phyloP scores from a whole-genome alignment of 2,888 invertebrate species.

The Cheilosia vernalis region DNA sequence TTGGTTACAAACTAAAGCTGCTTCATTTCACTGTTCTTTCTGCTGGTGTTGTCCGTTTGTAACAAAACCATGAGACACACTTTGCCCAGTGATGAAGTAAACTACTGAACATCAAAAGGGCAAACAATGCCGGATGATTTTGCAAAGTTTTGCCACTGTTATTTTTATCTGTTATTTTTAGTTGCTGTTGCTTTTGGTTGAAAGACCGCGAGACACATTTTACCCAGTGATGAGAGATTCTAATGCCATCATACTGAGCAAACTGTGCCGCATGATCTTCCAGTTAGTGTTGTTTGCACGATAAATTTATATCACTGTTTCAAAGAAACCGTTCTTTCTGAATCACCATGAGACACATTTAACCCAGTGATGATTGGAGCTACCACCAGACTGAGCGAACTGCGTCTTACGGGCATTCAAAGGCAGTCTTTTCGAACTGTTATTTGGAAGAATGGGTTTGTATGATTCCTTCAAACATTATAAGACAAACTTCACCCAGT shows the following conservation, averaged over 20 bases:
- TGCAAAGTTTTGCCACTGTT: conserved; percentile 25
- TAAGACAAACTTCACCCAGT: conserved; percentile 83
- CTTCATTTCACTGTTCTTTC: neutral
- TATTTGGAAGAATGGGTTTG: neutral
- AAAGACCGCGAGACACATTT: conserved; percentile 60
- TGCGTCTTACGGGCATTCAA: conserved; percentile 34
- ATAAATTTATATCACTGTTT: neutral
- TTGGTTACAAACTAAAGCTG: neutral
- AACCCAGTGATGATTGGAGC: conserved; percentile 61
- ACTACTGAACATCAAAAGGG: conserved; percentile 76
- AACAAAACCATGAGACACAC: conserved; percentile 79
- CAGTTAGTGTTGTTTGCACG: neutral
- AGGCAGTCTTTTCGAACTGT: neutral
- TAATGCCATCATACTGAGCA: conserved; percentile 59
- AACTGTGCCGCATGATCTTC: conserved; percentile 47
- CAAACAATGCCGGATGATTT: conserved; percentile 79
- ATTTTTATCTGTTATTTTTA: conserved; percentile 1
- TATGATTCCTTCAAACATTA: conserved; percentile 76
- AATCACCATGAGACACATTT: conserved; percentile 61
- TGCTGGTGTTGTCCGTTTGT: neutral
- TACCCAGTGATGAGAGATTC: conserved; percentile 64
- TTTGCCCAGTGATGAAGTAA: conserved; percentile 81
- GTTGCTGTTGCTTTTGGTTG: conserved; percentile 8
- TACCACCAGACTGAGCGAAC: conserved; percentile 27
- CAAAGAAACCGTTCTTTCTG: neutral